These are phyloP conservation scores for Campoplex capitator DNA, from an alignment of 2,888 invertebrate genomes.

Conservation along the genomic window DNA sequence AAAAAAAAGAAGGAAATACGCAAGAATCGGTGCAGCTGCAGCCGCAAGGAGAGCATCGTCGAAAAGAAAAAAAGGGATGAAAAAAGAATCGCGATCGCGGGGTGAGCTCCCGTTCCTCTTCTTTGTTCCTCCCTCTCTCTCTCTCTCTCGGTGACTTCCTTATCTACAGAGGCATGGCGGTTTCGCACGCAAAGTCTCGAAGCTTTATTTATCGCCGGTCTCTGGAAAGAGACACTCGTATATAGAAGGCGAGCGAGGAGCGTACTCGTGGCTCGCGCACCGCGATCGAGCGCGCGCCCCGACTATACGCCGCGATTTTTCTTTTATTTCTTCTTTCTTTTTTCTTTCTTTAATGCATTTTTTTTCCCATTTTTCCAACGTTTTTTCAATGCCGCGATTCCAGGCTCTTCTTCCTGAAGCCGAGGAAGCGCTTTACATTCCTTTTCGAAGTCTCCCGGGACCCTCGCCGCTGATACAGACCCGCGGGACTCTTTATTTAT, in stretches of 20 bases:
- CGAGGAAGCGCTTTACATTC: constrained; percentile 79
- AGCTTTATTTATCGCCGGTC: constrained; percentile 80
- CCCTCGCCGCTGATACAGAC: constrained; percentile 73
- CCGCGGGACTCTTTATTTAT: constrained; percentile 71
- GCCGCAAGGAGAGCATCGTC: constrained; percentile 42
- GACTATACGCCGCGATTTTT: constrained; percentile 56
- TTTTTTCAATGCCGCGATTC: constrained; percentile 76
- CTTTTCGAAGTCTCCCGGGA: constrained; percentile 76
- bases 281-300: constrained; percentile 64
- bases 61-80: constrained; percentile 60
- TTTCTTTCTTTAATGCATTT: constrained; percentile 23
- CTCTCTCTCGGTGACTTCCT: constrained; percentile 62
- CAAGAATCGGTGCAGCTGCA: constrained; percentile 43
- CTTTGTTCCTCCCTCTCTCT: constrained; percentile 38
- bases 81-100: constrained; percentile 48
- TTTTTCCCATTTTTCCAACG: constrained; percentile 35
- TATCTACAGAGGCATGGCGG: constrained; percentile 74
- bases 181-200: constrained; percentile 79
- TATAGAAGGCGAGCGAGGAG: constrained; percentile 63
- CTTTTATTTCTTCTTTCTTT: constrained; percentile 30
- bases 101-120: constrained; percentile 34
- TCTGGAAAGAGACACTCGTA: constrained; percentile 67
- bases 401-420: constrained; percentile 72
- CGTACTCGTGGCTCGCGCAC: constrained; percentile 67
- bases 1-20: neutral